phyloP scores from a whole-genome alignment of 2,113 vertebrate species.

The Myotis yumanensis region DNA sequence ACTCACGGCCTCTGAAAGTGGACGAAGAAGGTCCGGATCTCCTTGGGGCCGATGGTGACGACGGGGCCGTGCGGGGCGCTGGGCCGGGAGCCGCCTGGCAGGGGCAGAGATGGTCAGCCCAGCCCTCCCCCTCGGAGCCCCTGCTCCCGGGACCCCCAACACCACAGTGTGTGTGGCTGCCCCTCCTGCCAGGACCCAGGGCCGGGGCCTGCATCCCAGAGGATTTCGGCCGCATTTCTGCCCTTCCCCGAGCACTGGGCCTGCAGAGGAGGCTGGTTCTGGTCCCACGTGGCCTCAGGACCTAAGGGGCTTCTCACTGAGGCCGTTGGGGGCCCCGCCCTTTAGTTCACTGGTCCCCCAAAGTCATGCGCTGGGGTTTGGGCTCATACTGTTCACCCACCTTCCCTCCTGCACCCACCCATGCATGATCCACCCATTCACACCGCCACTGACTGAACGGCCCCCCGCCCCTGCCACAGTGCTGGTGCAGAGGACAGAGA shows the following conservation, averaged over 20 bases:
- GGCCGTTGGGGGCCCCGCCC: neutral
- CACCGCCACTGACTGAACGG: neutral
- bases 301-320: neutral
- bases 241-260: neutral
- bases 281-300: neutral
- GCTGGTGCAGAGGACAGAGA: neutral
- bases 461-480: neutral
- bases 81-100: neutral
- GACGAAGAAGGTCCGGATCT: constrained; percentile 62
- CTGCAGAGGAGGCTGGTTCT: neutral
- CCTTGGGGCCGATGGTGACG: constrained; percentile 50
- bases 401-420: neutral
- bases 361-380: neutral
- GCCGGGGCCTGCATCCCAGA: neutral
- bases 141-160: neutral
- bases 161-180: neutral
- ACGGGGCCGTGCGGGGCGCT: fast-evolving
- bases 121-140: neutral
- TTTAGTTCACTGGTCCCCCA: neutral
- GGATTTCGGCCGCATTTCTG: neutral
- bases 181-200: neutral
- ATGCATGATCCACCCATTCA: neutral
- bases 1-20: constrained; percentile 26
- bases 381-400: neutral
- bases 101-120: neutral